phyloP scores from a whole-genome alignment of 2,797 vertebrate genomes.

The Spheniscus humboldti region DNA sequence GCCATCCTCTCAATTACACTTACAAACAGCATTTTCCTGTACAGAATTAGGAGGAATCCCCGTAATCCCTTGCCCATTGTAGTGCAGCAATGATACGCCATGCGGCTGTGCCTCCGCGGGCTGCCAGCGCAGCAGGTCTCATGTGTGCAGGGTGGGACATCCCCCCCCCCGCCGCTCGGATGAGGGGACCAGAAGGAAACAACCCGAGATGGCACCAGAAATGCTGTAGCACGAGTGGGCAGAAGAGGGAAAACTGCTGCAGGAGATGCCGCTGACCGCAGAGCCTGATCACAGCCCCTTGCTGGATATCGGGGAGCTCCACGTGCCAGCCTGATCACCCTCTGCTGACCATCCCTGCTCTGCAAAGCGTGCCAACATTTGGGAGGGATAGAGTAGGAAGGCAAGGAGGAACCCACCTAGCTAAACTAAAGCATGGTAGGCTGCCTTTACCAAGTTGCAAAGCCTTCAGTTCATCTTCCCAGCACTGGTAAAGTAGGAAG shows the following conservation, averaged over 20 bases:
- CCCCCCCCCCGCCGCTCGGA: not conserved
- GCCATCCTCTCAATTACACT: constrained; percentile 1
- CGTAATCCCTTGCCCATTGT: not conserved
- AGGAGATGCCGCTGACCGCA: accelerated
- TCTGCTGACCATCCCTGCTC: not conserved
- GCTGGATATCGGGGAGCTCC: not conserved
- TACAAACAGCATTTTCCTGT: constrained; percentile 11
- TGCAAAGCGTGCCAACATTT: accelerated
- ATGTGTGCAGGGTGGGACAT: too few relatives aligned
- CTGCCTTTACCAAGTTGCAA: not conserved
- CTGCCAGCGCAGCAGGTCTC: not conserved
- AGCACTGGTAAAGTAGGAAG: not conserved
- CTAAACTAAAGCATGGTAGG: not conserved
- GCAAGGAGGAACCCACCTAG: not conserved
- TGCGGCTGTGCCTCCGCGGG: accelerated
- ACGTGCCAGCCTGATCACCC: not conserved
- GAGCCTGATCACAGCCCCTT: not conserved
- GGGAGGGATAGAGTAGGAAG: not conserved
- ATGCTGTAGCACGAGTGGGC: too few relatives aligned
- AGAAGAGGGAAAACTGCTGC: not conserved
- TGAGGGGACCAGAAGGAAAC: not conserved
- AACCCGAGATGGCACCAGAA: not conserved
- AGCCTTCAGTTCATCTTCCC: not conserved
- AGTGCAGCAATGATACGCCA: accelerated
- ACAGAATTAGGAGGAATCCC: not conserved